Conservation (phyloP, 2,113 vertebrate species). For the Laticauda laticaudata region DNA sequence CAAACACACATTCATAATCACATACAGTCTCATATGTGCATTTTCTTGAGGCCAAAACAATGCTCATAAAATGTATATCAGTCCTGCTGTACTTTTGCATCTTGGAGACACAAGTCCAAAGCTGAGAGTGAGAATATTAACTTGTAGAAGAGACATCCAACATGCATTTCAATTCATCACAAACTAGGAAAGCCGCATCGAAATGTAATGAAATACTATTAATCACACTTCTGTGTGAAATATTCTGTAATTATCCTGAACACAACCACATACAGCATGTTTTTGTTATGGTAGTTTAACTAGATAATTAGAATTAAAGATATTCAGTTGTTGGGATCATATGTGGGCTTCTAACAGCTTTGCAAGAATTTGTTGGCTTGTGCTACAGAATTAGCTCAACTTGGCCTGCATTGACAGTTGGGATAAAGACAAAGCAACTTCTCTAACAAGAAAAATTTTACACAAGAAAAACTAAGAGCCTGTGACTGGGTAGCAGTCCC, state of each 20-base stretch:
- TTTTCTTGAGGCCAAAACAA: conserved; percentile 38
- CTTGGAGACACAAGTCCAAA: conserved; percentile 27
- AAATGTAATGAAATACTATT: conserved; percentile 44
- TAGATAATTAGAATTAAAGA: conserved; percentile 61
- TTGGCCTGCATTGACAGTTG: not conserved
- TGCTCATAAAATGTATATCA: conserved; percentile 25
- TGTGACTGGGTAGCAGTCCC: too few species aligned
- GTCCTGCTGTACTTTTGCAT: conserved; percentile 33
- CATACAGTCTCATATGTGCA: not conserved
- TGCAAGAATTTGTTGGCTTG: not conserved
- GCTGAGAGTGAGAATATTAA: conserved; percentile 38
- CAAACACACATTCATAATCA: not conserved
- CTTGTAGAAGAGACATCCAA: conserved; percentile 3
- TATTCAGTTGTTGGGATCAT: conserved; percentile 42
- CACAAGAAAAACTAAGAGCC: not conserved
- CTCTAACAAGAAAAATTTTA: not conserved
- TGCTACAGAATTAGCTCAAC: not conserved
- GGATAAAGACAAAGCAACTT: not conserved
- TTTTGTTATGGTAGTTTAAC: conserved; percentile 72
- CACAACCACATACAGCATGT: conserved; percentile 46
- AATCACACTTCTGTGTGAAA: conserved; percentile 50
- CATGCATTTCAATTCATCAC: conserved; percentile 35
- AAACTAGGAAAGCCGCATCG: conserved; percentile 38
- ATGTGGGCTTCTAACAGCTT: conserved; percentile 29
- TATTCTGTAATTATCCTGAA: conserved; percentile 53